Conservation (phyloP, 2,888 invertebrate genomes). For the Agrotis clavis region DNA sequence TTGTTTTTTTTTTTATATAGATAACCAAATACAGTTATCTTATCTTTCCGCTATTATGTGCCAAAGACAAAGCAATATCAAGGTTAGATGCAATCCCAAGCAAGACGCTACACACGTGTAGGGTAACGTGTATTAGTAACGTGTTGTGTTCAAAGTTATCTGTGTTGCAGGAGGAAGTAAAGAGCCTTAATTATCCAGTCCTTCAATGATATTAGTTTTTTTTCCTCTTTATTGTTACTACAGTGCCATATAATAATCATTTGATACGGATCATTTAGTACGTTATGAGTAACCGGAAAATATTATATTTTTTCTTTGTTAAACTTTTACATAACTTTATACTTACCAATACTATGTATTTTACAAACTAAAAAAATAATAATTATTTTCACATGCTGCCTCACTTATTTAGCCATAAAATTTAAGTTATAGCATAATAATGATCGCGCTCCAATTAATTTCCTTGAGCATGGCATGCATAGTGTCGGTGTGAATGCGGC, state of each 20-base stretch:
- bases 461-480: constrained; percentile 49
- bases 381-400: background rate
- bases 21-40: constrained; percentile 22
- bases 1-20: background rate
- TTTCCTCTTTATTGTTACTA: background rate
- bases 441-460: constrained; percentile 16
- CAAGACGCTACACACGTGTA: constrained; percentile 22
- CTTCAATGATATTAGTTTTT: background rate
- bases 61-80: constrained; percentile 43
- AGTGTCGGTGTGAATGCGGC: constrained; percentile 81
- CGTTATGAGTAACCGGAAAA: too few species aligned
- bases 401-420: constrained; percentile 4
- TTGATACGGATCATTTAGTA: background rate
- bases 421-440: constrained; percentile 20
- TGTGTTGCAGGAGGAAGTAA: constrained; percentile 2
- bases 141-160: constrained; percentile 27
- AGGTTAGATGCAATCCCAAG: constrained; percentile 17
- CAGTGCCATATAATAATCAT: background rate
- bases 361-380: background rate
- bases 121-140: constrained; percentile 16
- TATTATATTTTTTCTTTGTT: too few species aligned
- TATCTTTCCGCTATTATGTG: constrained; percentile 34
- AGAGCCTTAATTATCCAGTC: background rate
- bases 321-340: too few species aligned
- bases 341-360: too few species aligned